phyloP scores from a whole-genome alignment of 2,888 invertebrate species.

The Pimpla rufipes region DNA sequence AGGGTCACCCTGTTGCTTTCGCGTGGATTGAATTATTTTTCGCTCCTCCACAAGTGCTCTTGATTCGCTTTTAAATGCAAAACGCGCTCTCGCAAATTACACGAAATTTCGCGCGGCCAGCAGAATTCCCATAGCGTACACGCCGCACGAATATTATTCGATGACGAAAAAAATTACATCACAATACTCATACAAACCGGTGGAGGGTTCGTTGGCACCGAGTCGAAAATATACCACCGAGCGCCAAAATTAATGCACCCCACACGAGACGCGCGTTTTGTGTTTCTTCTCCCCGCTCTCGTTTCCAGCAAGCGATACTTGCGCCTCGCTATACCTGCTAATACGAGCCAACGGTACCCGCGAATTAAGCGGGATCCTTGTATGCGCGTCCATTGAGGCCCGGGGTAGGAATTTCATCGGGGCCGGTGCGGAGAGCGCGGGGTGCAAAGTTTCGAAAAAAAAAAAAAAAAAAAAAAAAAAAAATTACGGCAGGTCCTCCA shows the following conservation, averaged over 20 bases:
- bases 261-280: neutral
- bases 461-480: too few relatives aligned
- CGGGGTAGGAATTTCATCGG: conserved; percentile 60
- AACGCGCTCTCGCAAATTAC: too few relatives aligned
- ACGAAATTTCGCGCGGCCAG: neutral
- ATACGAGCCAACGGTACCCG: conserved; percentile 12
- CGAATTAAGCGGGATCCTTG: conserved; percentile 17
- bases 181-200: conserved; percentile 12
- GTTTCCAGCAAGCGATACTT: neutral
- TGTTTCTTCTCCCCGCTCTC: neutral
- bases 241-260: conserved; percentile 33
- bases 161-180: neutral
- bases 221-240: conserved; percentile 15
- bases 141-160: conserved; percentile 3
- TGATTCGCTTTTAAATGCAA: conserved; percentile 17
- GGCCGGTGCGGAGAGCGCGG: conserved; percentile 59
- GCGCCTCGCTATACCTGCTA: conserved; percentile 19
- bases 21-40: too few relatives aligned
- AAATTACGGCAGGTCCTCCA: conserved; percentile 81
- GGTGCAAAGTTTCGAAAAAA: conserved; percentile 67
- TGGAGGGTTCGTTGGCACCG: conserved; percentile 34
- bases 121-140: neutral
- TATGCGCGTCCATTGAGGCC: conserved; percentile 37
- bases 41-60: conserved; percentile 27
- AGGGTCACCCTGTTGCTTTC: too few relatives aligned